These are phyloP conservation scores for Lepidocyrtinus sp. DNA, from an alignment of 2,888 invertebrate genomes.

Conservation along the genomic window DNA sequence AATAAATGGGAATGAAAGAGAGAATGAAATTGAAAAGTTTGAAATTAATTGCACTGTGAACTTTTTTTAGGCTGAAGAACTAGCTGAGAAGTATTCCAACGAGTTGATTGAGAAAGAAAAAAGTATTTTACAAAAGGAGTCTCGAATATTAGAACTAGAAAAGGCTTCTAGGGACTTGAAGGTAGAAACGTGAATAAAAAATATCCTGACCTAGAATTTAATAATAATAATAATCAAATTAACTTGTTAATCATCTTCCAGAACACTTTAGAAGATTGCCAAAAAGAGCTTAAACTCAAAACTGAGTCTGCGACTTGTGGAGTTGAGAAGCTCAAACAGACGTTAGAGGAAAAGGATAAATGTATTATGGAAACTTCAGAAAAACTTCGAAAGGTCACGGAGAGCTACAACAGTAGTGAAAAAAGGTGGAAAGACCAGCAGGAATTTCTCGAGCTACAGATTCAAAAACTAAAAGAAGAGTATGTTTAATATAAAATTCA, in stretches of 20 bases:
- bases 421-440: constrained; percentile 78
- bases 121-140: constrained; percentile 79
- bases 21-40: not conserved
- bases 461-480: constrained; percentile 75
- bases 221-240: not conserved
- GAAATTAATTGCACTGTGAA: too few species aligned
- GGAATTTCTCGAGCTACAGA: constrained; percentile 76
- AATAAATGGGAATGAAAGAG: too few species aligned
- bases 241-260: not conserved
- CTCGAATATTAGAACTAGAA: constrained; percentile 83
- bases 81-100: constrained; percentile 53
- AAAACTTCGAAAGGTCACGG: constrained; percentile 78
- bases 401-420: constrained; percentile 78
- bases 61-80: constrained; percentile 38
- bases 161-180: constrained; percentile 81
- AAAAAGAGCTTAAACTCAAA: constrained; percentile 35
- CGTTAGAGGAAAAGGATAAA: constrained; percentile 76
- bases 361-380: constrained; percentile 79
- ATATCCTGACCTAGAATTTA: not conserved
- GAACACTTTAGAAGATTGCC: constrained; percentile 52
- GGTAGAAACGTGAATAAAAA: too few species aligned
- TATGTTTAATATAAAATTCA: too few species aligned
- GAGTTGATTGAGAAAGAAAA: constrained; percentile 78
- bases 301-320: constrained; percentile 23
- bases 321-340: constrained; percentile 76